Base-by-base conservation (phyloP, 23 tunicate genomes). In the Clavelina lepadiformis region DNA sequence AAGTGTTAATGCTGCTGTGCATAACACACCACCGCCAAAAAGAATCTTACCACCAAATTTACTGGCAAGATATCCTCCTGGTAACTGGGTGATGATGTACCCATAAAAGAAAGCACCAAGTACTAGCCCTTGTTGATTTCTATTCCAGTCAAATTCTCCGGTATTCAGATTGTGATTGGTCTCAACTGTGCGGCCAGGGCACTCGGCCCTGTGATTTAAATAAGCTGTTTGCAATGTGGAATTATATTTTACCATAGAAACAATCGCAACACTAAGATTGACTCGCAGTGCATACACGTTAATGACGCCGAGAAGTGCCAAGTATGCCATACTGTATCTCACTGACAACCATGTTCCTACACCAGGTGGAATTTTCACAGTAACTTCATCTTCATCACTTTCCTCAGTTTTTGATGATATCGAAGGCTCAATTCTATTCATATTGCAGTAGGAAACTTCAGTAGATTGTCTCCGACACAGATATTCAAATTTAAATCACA, bases 91-190 rank as follows among this genome's bases (percentile, higher is more conserved):
- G 4, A 69, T 44, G 27, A 91, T 76, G 50, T 91, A 91, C 7
- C 98, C 98, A 76, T 91, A 91, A 52, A 91, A 91, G 47, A 91
- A 91, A 1, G 86, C 85, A 1, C 98, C 91, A 28, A 91, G 82
- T 2, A 91, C 80, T 33, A 76, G 51, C 25, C 79, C 83, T 49
- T 60, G 33, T 23, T 76, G 52, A 35, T 76, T 55, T 2, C 73
- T 66, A 50, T 76, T 53, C 98, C 98, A 91, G 46, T 82, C 72
- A 51, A 91, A 91, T 38, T 88, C 88, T 23, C 85, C 91, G 3
- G 3, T 25, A 6, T 4, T 41, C 7, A 65, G 54, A 32, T 32
- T 41, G 18, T 7, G 3, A 41, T 38, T 65, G 28, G 24, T 38
- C 1, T 65, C 54, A 33, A 20, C 15, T 49, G 59, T 41, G 18